Base-by-base conservation (phyloP, 2,888 invertebrate species). In the Slavum lentiscoides region DNA sequence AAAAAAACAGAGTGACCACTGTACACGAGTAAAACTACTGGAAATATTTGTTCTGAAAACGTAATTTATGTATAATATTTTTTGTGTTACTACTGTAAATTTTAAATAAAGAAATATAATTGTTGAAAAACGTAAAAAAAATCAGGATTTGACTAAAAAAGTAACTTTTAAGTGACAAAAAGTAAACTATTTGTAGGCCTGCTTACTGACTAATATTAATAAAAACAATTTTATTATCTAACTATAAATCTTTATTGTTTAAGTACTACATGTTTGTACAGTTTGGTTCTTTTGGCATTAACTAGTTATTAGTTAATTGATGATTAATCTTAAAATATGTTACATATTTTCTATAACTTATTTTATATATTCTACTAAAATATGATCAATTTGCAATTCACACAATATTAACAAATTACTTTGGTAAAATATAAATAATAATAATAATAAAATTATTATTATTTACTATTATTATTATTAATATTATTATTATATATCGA, bases 191-290 rank as follows among this genome's bases (percentile, higher is more conserved):
- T 30, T 30, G 30, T 30, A 49, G 8, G 15, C 15, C 15, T 30
- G 30, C 30, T 49, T 13, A 49, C 49, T 49, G 8, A 49, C 8
- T 49, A 55, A 17, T 55, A 55, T 53, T 30, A 53, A 69, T 53
- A 30, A 53, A 23, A 53, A 53, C 23, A 68, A 30, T 55, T 30
- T 19, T 30, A 69, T 53, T 0, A 69, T 19, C 53, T 55, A 53
- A 68, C 11, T 23, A 69, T 19, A 55, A 30, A 69, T 55, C 30
- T 74, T 55, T 55, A 66, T 55, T 74, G 21, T 15, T 74, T 66
- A 66, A 64, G 55, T 74, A 74, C 55, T 74, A 74, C 55, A 74
- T 64, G 19, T 15, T 62, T 62, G 61, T 11, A 73, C 23, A 72
- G 30, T 6, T 74, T 74, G 55, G 55, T 74, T 66, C 64, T 66